Evolutionary conservation across 2,797 vertebrate genomes (phyloP).

Genomic region (Epinephelus coioides): DNA sequence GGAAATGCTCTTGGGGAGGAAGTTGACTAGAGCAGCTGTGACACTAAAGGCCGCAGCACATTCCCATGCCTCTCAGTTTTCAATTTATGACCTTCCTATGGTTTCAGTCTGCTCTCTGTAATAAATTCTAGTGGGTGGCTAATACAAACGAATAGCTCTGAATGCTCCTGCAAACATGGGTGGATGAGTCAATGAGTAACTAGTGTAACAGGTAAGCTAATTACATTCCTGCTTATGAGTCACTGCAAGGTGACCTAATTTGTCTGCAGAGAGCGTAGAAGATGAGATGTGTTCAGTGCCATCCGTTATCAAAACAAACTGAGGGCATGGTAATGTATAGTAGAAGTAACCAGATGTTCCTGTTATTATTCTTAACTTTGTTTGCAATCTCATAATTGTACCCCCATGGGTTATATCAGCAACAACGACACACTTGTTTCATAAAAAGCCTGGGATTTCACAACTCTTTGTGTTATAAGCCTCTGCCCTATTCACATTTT

Average conservation of each 20-base stretch:
- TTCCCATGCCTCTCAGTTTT: conserved; percentile 82
- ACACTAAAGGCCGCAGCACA: conserved; percentile 74
- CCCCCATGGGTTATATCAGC: not conserved
- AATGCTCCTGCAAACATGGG: conserved; percentile 42
- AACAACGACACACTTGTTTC: not conserved
- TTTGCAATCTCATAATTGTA: not conserved
- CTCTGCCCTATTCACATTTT: conserved; percentile 41
- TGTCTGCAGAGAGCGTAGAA: not conserved
- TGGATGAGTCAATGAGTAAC: conserved; percentile 73
- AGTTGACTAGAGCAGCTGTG: conserved; percentile 82
- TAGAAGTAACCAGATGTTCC: not conserved
- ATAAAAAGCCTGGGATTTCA: not conserved
- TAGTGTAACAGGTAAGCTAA: conserved; percentile 79
- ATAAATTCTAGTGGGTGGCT: conserved; percentile 58
- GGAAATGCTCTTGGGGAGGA: conserved; percentile 80
- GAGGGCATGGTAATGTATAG: not conserved
- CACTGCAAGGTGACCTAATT: conserved; percentile 76
- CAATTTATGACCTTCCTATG: conserved; percentile 78
- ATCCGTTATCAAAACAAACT: conserved; percentile 26
- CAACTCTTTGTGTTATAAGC: not conserved
- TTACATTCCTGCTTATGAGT: conserved; percentile 77
- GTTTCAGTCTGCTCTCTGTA: conserved; percentile 51
- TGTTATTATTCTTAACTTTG: not conserved
- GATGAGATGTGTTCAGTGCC: not conserved
- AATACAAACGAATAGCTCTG: conserved; percentile 47